Percentiles rank a stretch among this genome's conserved stretches.
phyloP scores from a whole-genome alignment of 2,797 vertebrate species.

The Bryconaethiops microstoma region DNA sequence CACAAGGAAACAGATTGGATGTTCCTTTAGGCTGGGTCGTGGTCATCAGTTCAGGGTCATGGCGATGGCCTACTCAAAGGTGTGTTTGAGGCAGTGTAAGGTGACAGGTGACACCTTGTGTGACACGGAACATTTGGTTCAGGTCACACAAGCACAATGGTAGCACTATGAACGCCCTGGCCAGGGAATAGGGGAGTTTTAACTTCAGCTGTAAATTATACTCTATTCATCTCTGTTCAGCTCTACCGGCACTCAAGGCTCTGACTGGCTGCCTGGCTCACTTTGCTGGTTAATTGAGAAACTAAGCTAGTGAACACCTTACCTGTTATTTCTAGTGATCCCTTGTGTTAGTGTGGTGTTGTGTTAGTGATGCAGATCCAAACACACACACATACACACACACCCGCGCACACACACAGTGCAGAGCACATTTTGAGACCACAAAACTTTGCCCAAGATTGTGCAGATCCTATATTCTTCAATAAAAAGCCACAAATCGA shows the following conservation, averaged over 20 bases:
- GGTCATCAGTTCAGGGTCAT: constrained; percentile 54
- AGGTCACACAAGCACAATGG: constrained; percentile 41
- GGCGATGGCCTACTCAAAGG: constrained; percentile 10
- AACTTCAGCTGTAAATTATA: constrained; percentile 22
- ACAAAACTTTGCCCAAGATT: background rate
- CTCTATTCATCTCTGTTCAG: constrained; percentile 16
- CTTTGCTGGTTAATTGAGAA: constrained; percentile 13
- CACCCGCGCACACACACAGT: constrained; percentile 1
- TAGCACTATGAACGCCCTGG: constrained; percentile 33
- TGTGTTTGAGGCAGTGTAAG: constrained; percentile 46
- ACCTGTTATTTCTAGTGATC: background rate
- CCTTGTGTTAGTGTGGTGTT: background rate
- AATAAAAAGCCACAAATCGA: background rate
- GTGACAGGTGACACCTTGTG: constrained; percentile 43
- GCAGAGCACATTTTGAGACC: background rate
- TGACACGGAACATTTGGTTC: constrained; percentile 46
- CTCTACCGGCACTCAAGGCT: background rate
- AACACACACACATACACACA: no score
- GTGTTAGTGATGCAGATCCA: background rate
- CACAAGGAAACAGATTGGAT: constrained; percentile 1
- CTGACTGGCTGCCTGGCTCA: constrained; percentile 18
- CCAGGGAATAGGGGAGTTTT: constrained; percentile 1
- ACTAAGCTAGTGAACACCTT: background rate
- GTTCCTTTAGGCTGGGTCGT: constrained; percentile 20
- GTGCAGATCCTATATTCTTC: background rate